Percentiles rank a stretch among this genome's conserved stretches.
These are phyloP conservation scores for Diadumene lineata DNA, from an alignment of 92 coral and sea anemone species.

Conservation along the genomic window DNA sequence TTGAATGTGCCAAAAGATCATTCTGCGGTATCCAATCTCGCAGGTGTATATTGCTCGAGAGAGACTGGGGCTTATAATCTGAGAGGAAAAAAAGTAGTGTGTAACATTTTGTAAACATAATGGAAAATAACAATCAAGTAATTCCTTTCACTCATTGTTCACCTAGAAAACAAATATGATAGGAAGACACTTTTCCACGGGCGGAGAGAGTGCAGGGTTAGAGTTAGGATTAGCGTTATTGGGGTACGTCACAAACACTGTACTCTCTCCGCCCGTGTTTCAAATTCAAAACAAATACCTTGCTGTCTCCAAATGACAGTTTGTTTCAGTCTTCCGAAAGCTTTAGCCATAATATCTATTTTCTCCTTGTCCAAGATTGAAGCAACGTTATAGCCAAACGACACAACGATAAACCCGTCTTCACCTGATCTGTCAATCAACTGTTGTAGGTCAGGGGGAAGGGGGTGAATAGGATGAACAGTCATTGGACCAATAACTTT, in stretches of 20 bases:
- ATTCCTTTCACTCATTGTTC: not conserved
- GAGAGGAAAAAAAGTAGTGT: not conserved
- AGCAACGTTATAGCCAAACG: constrained; percentile 61
- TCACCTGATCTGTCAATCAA: constrained; percentile 50
- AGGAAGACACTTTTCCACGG: too few relatives aligned
- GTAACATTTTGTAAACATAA: too few relatives aligned
- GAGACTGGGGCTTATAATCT: constrained; percentile 25
- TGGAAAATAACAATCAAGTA: not conserved
- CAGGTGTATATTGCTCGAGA: constrained; percentile 43
- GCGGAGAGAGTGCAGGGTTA: too few relatives aligned
- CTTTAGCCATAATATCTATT: constrained; percentile 55
- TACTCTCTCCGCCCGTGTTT: not conserved
- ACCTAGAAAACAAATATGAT: too few relatives aligned
- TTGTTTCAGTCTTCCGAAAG: constrained; percentile 64
- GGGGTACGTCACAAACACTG: not conserved
- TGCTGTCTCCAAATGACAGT: constrained; percentile 68
- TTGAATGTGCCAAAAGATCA: constrained; percentile 55
- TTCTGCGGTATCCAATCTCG: constrained; percentile 68
- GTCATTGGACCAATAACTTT: constrained; percentile 29
- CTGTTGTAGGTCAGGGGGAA: constrained; percentile 39
- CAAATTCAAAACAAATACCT: constrained; percentile 23
- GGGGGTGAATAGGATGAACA: constrained; percentile 28
- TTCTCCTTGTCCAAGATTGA: constrained; percentile 24
- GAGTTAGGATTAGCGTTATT: not conserved
- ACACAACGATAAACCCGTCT: constrained; percentile 63